Evolutionary conservation across 2,888 invertebrate genomes (phyloP), one percentile per base, ranked within the genome.

Genomic region (Eupelmus urozonus): DNA sequence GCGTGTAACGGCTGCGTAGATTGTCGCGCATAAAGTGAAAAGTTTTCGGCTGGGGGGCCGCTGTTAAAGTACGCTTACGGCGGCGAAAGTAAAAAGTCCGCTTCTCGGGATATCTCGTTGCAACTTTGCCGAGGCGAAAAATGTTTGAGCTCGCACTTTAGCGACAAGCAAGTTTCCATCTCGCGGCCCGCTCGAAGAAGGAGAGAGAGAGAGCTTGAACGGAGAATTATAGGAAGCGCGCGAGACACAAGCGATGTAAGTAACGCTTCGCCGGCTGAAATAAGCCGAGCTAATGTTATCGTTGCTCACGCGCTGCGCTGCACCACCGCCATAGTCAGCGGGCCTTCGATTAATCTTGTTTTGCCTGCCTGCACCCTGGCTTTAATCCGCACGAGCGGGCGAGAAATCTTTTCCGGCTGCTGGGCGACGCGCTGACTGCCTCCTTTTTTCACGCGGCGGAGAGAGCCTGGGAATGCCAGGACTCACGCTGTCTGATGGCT

Each of bases 261-360:
- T 34, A 34, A 9, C 34, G 5, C 9, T 34, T 34, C 34, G 9
- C 9, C 34, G 34, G 9, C 3, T 34, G n/a, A 23, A 4, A 20
- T 27, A n/a, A 18, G 49, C n/a, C 5, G 16, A 3, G 42, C 45
- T 2, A 25, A 55, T 27, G 49, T 65, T 65, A 18, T 67, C 55
- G 53, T 55, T 27, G 2, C 16, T 57, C 13, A 20, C 34, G 13
- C 45, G 51, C 25, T n/a, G 34, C 9, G 34, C n/a, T n/a, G n/a
- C n/a, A n/a, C n/a, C n/a, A n/a, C n/a, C n/a, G n/a, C n/a, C n/a
- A n/a, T n/a, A n/a, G 3, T 34, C 34, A 9, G 9, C 69, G 55
- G 25, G 16, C 25, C 20, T 62, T 53, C 53, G 72, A 72, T 81
- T 78, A 82, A 71, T 76, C 76, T 77, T 74, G 70, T 76, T 78